phyloP scores from a whole-genome alignment of 1,140 invertebrate species.

The Neodiprion virginianus region DNA sequence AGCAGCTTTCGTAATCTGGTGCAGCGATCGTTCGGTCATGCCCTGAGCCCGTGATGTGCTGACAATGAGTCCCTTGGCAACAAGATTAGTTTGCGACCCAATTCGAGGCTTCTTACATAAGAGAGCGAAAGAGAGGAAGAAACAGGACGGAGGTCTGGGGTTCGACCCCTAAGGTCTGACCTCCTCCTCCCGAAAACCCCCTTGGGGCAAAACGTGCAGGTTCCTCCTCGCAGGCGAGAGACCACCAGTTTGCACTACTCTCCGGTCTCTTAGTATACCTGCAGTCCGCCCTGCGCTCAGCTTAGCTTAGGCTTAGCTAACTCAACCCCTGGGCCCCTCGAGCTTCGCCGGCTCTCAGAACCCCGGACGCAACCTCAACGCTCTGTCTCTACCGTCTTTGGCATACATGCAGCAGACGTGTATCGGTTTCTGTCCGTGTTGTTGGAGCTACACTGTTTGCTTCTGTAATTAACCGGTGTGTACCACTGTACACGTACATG shows the following conservation, averaged over 20 bases:
- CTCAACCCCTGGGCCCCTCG: too few species aligned
- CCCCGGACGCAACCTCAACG: too few species aligned
- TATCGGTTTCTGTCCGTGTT: too few species aligned
- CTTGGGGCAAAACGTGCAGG: neutral
- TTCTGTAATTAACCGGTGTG: neutral
- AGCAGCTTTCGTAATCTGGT: too few species aligned
- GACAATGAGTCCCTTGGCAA: constrained; percentile 2
- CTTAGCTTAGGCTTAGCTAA: neutral
- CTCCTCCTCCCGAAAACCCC: neutral
- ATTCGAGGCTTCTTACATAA: neutral
- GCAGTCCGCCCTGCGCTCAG: neutral
- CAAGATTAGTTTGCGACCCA: constrained; percentile 1
- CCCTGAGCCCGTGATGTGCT: neutral
- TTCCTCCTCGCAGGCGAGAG: neutral
- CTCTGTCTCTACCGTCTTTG: too few species aligned
- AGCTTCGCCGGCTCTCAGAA: too few species aligned
- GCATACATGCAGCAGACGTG: too few species aligned
- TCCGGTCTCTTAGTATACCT: neutral
- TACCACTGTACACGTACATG: neutral
- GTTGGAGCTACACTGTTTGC: neutral
- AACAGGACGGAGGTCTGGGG: constrained; percentile 20
- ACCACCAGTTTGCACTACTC: neutral
- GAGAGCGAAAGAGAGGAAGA: constrained; percentile 27
- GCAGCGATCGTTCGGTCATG: too few species aligned
- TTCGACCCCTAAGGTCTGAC: constrained; percentile 4